Conservation (phyloP, 2,888 invertebrate species). For the Crepidodera aurea region DNA sequence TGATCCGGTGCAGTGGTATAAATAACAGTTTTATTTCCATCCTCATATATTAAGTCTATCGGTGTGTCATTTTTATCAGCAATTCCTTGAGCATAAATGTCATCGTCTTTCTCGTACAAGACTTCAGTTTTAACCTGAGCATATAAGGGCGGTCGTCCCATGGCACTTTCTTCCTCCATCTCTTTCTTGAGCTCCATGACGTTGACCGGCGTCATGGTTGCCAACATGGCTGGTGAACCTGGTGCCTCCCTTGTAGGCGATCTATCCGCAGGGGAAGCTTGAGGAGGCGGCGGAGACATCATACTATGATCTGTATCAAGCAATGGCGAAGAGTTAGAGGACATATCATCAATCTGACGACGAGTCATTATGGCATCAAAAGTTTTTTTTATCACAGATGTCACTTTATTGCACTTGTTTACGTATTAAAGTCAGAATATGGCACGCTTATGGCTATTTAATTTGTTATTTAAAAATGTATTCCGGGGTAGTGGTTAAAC, state of each 20-base stretch:
- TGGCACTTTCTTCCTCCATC: conserved; percentile 70
- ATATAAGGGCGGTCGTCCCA: conserved; percentile 67
- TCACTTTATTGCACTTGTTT: conserved; percentile 60
- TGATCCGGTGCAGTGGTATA: conserved; percentile 82
- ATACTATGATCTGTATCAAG: conserved; percentile 52
- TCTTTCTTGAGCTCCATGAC: conserved; percentile 77
- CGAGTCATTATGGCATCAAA: conserved; percentile 56
- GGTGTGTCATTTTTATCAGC: conserved; percentile 73
- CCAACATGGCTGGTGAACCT: conserved; percentile 77
- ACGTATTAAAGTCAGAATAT: conserved; percentile 53
- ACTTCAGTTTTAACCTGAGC: conserved; percentile 67
- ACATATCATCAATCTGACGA: conserved; percentile 56
- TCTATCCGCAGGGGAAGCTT: conserved; percentile 63
- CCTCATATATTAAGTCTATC: conserved; percentile 84
- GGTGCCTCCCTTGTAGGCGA: conserved; percentile 65
- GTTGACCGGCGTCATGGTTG: conserved; percentile 89
- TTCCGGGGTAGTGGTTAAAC: conserved; percentile 36
- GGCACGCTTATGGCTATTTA: conserved; percentile 55
- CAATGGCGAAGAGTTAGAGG: conserved; percentile 53
- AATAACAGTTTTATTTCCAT: conserved; percentile 84
- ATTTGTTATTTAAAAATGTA: conserved; percentile 23
- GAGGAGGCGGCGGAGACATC: conserved; percentile 64
- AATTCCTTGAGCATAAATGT: conserved; percentile 63
- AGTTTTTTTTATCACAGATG: conserved; percentile 57
- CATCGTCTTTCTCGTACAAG: conserved; percentile 62